phyloP scores from a whole-genome alignment of 2,113 vertebrate species.

The Myotis brandtii region DNA sequence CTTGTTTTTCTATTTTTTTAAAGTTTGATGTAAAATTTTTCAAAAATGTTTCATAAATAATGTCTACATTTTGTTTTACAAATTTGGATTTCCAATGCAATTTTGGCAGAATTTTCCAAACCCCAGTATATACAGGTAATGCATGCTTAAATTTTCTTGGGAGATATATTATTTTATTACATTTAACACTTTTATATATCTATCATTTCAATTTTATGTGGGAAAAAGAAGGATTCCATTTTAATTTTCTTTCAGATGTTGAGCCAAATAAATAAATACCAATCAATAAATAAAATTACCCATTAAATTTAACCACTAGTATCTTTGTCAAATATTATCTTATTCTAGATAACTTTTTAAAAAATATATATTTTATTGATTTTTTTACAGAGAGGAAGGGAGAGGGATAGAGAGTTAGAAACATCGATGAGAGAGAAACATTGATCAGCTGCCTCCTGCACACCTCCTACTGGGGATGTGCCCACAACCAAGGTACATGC shows the following conservation, averaged over 20 bases:
- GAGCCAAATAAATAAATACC: neutral
- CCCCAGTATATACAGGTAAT: neutral
- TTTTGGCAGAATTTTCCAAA: neutral
- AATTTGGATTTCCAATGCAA: neutral
- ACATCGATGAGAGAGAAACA: no score
- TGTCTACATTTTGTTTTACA: neutral
- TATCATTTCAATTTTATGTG: neutral
- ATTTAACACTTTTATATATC: neutral
- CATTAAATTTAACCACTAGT: neutral
- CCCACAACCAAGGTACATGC: no score
- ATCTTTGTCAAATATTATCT: neutral
- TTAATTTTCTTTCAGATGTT: neutral
- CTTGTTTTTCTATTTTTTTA: neutral
- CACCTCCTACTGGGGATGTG: no score
- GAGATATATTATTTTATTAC: neutral
- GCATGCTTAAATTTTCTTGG: neutral
- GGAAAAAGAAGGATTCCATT: neutral
- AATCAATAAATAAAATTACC: neutral
- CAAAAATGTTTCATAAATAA: neutral
- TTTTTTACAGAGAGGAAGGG: no score
- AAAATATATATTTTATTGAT: no score
- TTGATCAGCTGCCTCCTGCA: no score
- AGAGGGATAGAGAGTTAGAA: no score
- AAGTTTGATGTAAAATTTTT: neutral
- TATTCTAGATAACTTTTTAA: neutral